Percentiles rank a stretch among this genome's conserved stretches.
These are phyloP conservation scores for Minunthozetes semirufus DNA, from an alignment of 2,888 invertebrate genomes.

Conservation along the genomic window DNA sequence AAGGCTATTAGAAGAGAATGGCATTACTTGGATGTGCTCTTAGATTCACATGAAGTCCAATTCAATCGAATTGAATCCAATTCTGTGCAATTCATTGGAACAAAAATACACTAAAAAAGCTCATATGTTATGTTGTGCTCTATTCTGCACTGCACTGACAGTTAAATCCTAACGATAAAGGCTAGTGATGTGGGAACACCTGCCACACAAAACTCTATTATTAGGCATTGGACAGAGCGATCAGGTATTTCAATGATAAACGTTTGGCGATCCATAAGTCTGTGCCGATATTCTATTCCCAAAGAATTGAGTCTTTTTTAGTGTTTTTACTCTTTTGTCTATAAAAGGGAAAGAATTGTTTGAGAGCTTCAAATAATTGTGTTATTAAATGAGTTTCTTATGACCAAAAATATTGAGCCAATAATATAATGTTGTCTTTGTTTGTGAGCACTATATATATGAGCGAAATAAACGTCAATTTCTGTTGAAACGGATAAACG, in stretches of 20 bases:
- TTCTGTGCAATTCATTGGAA: neutral
- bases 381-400: conserved; percentile 9
- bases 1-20: neutral
- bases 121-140: conserved; percentile 18
- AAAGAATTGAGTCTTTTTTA: conserved; percentile 16
- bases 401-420: neutral
- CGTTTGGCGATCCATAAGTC: neutral
- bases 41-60: neutral
- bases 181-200: conserved; percentile 21
- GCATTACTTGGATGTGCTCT: neutral
- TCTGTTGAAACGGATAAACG: neutral
- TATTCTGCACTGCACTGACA: neutral
- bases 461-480: conserved; percentile 9
- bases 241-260: neutral
- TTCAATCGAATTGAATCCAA: no score
- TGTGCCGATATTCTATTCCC: neutral
- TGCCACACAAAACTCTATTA: conserved; percentile 21
- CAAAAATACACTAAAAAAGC: conserved; percentile 1
- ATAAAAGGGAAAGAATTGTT: neutral
- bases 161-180: conserved; percentile 15
- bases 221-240: neutral
- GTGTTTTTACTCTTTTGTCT: neutral
- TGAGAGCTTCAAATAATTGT: neutral
- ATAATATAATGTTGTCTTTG: neutral
- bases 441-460: neutral